A percentile compares a stretch with the other conserved stretches of the same genome.
phyloP scores from a whole-genome alignment of 2,888 invertebrate genomes.

The Horisme vitalbata region DNA sequence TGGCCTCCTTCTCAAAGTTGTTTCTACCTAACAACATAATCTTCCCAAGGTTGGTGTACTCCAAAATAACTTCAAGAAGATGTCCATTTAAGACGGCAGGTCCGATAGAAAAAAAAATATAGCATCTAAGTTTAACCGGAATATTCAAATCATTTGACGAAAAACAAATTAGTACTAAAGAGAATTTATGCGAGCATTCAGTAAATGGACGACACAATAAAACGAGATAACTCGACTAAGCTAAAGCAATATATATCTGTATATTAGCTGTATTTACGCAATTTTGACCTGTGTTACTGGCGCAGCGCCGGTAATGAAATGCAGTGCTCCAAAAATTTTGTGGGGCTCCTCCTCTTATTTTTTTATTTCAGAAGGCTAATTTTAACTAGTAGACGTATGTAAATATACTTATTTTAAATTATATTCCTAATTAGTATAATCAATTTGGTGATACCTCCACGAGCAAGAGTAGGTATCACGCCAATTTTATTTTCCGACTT shows the following conservation, averaged over 20 bases:
- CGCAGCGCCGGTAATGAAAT: constrained; percentile 8
- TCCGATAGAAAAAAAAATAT: background rate
- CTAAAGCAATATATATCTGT: constrained; percentile 10
- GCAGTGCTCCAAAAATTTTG: constrained; percentile 2
- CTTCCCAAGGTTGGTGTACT: too few species aligned
- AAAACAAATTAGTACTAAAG: constrained; percentile 14
- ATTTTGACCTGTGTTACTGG: constrained; percentile 12
- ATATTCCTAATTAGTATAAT: too few species aligned
- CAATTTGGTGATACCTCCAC: too few species aligned
- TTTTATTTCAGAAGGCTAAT: background rate
- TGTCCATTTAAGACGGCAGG: too few species aligned
- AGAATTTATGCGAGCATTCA: constrained; percentile 11
- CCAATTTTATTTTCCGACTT: too few species aligned
- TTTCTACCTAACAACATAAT: too few species aligned
- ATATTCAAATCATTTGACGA: constrained; percentile 12
- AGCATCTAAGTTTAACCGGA: background rate
- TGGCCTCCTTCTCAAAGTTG: too few species aligned
- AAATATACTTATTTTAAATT: too few species aligned
- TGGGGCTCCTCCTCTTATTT: background rate
- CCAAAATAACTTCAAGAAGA: too few species aligned
- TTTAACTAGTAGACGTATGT: too few species aligned
- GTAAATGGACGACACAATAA: constrained; percentile 17
- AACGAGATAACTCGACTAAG: constrained; percentile 14
- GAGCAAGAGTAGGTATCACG: too few species aligned
- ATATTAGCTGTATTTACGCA: constrained; percentile 7